These are phyloP conservation scores for Sesamia inferens DNA, from an alignment of 2,888 invertebrate species.

Conservation along the genomic window DNA sequence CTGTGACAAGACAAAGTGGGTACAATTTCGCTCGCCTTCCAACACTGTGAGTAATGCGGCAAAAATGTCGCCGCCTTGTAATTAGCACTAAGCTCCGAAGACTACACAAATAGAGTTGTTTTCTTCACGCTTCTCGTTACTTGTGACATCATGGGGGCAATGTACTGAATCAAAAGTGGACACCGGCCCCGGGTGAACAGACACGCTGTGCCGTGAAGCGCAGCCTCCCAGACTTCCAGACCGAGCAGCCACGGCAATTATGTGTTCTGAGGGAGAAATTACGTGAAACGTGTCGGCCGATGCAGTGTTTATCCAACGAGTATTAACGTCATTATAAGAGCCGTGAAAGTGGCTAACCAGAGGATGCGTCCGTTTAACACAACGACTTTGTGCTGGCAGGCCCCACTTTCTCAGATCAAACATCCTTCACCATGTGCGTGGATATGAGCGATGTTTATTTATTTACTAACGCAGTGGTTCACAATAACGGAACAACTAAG, in stretches of 20 bases:
- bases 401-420: constrained; percentile 70
- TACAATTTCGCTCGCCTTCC: constrained; percentile 55
- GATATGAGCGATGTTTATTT: constrained; percentile 77
- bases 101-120: constrained; percentile 77
- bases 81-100: constrained; percentile 78
- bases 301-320: constrained; percentile 57
- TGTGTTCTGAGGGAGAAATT: constrained; percentile 43
- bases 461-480: constrained; percentile 76
- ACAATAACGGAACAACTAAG: constrained; percentile 86
- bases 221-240: constrained; percentile 17
- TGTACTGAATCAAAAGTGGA: constrained; percentile 67
- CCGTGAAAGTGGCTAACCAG: constrained; percentile 58
- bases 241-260: constrained; percentile 43
- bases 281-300: constrained; percentile 49
- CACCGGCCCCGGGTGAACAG: constrained; percentile 34
- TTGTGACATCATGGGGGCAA: constrained; percentile 70
- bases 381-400: constrained; percentile 59
- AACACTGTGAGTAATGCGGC: constrained; percentile 71
- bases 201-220: constrained; percentile 38
- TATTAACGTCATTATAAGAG: constrained; percentile 52
- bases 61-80: constrained; percentile 79
- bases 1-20: constrained; percentile 56
- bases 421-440: constrained; percentile 64
- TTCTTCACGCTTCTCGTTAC: constrained; percentile 73
- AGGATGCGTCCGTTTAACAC: constrained; percentile 75